Evolutionary conservation across 2,888 invertebrate species (phyloP), one percentile per base, ranked within the genome.

Genomic region (Zele albiditarsus): DNA sequence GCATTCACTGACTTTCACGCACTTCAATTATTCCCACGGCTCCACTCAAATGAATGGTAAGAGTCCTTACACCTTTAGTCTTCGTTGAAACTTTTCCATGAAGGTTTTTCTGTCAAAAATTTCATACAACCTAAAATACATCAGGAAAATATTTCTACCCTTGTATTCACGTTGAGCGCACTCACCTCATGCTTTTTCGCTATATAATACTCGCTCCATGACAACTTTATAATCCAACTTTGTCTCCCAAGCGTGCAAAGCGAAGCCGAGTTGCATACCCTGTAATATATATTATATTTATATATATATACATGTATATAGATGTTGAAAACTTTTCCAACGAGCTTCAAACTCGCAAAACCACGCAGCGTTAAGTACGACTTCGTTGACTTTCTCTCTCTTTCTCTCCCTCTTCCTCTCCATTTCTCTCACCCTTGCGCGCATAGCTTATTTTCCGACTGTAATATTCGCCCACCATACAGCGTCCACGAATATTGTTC

Each of bases 191-290:
- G 31, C 62, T 31, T 31, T 62, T 31, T 28, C 16, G 38, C 10
- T 38, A 38, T 2, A 31, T 38, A 38, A 38, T 38, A 38, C 67
- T n/a, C 38, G 69, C 69, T 58, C 60, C 63, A 31, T 73, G 76
- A 74, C 73, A 73, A 78, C 79, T 79, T 80, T 77, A 80, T 78
- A 79, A 80, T 79, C 78, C 77, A 80, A 80, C 77, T 80, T 80
- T 77, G 76, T 77, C 78, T 78, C 38, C 38, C 38, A 38, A 38
- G 63, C 74, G 69, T 71, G 69, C 65, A 68, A 46, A 74, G 65
- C 65, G 69, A 73, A 76, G 74, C 70, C 75, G 72, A 76, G 69
- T 76, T 76, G 71, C 49, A 68, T 53, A 67, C 63, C 28, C 53
- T 74, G 62, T 69, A 69, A 74, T 74, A 74, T 74, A 62, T 69